Percentiles rank a stretch among this genome's conserved stretches.
Evolutionary conservation across 2,888 invertebrate genomes (phyloP).

Genomic region (Orchesellides sinensis): DNA sequence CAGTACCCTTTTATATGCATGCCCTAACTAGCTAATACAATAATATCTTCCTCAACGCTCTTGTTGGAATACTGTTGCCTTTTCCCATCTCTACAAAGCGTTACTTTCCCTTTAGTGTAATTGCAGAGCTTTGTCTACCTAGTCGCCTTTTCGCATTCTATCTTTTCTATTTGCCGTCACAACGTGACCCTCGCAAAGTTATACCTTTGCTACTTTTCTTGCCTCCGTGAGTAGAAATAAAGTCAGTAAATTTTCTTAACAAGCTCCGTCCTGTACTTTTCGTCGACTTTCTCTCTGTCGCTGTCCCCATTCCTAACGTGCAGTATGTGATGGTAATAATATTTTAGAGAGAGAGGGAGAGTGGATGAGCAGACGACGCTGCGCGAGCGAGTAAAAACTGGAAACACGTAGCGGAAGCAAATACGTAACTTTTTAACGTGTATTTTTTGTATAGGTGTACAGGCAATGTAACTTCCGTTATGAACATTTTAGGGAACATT

Average conservation of each 20-base stretch:
- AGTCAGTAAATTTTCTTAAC: slow-evolving; percentile 20
- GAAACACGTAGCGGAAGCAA: too few relatives aligned
- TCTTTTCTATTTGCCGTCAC: background rate
- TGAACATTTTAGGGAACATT: too few relatives aligned
- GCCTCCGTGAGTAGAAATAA: background rate
- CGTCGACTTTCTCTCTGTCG: background rate
- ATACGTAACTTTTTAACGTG: too few relatives aligned
- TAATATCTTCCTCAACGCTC: background rate
- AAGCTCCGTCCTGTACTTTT: background rate
- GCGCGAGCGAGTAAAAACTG: background rate
- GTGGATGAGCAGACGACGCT: background rate
- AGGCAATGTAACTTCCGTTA: too few relatives aligned
- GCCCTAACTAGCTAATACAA: slow-evolving; percentile 11
- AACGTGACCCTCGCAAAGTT: background rate
- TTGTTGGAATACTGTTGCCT: background rate
- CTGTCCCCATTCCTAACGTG: background rate
- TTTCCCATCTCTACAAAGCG: background rate
- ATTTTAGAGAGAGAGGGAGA: background rate
- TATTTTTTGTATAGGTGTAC: too few relatives aligned
- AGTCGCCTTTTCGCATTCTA: background rate
- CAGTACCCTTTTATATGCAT: slow-evolving; percentile 18
- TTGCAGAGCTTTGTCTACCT: too few relatives aligned
- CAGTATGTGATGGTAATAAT: slow-evolving; percentile 1
- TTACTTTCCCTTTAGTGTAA: background rate
- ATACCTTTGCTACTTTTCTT: background rate